Conservation (phyloP, 2,113 vertebrate genomes). For the Saccopteryx leptura region DNA sequence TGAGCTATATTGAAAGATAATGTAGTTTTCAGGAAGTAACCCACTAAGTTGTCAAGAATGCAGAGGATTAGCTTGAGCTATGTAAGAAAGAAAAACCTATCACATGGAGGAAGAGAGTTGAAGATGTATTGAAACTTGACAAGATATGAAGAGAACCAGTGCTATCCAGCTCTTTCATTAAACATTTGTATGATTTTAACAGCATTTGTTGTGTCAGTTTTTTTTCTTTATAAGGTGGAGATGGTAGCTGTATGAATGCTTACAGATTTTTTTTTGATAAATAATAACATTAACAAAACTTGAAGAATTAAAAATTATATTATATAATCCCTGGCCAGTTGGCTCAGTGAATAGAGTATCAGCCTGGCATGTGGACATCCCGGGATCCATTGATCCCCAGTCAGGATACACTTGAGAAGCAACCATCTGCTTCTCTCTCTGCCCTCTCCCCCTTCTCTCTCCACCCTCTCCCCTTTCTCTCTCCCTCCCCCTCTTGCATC, state of each 20-base stretch:
- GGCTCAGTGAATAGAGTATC: too few relatives aligned
- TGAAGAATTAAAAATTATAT: not conserved
- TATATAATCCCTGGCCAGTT: not conserved
- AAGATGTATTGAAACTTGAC: not conserved
- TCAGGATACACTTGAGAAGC: too few relatives aligned
- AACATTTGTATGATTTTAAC: not conserved
- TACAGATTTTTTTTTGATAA: not conserved
- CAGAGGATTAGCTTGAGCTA: not conserved
- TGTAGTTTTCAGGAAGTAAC: not conserved
- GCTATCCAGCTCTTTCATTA: not conserved
- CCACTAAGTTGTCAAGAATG: not conserved
- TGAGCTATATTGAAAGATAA: conserved; percentile 13
- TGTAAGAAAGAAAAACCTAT: not conserved
- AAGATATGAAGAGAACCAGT: not conserved
- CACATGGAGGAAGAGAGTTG: not conserved
- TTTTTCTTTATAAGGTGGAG: not conserved
- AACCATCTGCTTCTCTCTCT: too few relatives aligned
- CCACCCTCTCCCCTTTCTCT: too few relatives aligned
- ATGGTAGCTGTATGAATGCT: not conserved
- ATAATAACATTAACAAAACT: not conserved
- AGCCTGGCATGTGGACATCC: too few relatives aligned
- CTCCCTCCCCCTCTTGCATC: too few relatives aligned
- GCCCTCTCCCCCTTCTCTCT: too few relatives aligned
- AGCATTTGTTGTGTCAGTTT: not conserved
- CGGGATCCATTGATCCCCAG: too few relatives aligned